These are phyloP conservation scores for Aphelenchoides bicaudatus DNA, from an alignment of 2,888 invertebrate genomes.

Conservation along the genomic window DNA sequence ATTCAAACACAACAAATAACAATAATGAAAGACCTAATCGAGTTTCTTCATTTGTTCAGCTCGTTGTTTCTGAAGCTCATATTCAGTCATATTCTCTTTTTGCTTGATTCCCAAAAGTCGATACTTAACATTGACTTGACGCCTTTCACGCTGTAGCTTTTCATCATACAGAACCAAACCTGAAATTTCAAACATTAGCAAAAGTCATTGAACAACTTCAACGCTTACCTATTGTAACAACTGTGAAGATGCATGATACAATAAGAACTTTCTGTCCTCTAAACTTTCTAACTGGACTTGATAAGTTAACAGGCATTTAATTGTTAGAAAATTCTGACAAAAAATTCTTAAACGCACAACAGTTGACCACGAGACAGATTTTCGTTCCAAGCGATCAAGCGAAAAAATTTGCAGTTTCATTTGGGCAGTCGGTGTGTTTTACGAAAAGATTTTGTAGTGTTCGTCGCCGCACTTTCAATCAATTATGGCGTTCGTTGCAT, in stretches of 20 bases:
- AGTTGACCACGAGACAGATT: too few species aligned
- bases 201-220: background rate
- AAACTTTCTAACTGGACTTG: too few species aligned
- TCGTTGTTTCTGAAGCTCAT: constrained; percentile 47
- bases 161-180: constrained; percentile 55
- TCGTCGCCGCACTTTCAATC: too few species aligned
- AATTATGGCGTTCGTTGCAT: too few species aligned
- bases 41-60: constrained; percentile 45
- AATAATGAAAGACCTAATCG: background rate
- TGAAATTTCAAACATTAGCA: constrained; percentile 30
- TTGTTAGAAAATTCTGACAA: background rate
- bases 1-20: background rate
- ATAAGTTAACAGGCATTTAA: too few species aligned
- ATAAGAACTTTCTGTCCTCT: constrained; percentile 47
- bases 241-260: constrained; percentile 50
- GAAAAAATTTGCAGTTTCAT: too few species aligned
- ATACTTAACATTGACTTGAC: constrained; percentile 52
- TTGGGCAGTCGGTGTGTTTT: too few species aligned
- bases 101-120: constrained; percentile 50
- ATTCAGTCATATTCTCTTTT: constrained; percentile 54
- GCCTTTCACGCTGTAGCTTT: constrained; percentile 42
- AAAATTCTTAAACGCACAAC: background rate
- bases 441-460: too few species aligned
- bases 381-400: too few species aligned
- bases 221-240: constrained; percentile 42